Evolutionary conservation across 2,113 vertebrate genomes (phyloP), one percentile per base, ranked within the genome.

Genomic region (Machaerirhynchus nigripectus): DNA sequence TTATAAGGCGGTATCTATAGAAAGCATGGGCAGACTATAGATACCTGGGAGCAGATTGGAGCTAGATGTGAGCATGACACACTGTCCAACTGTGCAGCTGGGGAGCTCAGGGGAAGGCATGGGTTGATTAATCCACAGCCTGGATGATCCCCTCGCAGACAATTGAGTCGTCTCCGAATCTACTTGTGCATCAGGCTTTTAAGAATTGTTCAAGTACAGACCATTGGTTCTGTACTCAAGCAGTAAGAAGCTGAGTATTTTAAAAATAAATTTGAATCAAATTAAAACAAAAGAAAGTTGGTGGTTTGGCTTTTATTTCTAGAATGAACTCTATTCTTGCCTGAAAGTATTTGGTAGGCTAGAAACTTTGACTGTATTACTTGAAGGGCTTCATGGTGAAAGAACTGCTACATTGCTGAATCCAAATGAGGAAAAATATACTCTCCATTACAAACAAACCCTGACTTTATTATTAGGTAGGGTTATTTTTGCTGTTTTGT

Each of bases 161-260:
- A 95, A 61, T 3, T 56, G 31, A 95, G 57, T 3, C 52, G 31
- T 31, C 74, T 74, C 55, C 15, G 23, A 78, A 81, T 28, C 64
- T 22, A 16, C 59, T 46, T 49, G 67, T 23, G 67, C 71, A 74
- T 17, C 28, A 80, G 75, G 52, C 55, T 90, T 74, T 70, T 56
- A 83, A 27, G 42, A 52, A 65, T 13, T 81, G 24, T 19, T 85
- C 52, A 47, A 19, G n/a, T 46, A 33, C 10, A 76, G 46, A 50
- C 42, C 19, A 47, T 16, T 3, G 4, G 39, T n/a, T 60, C 46
- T 2, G 0, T 7, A 70, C n/a, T 42, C 0, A 0, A 11, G 52
- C 22, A 87, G 50, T 15, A 73, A 79, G 24, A 74, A 50, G 22
- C 28, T 30, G 22, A 65, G 30, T 46, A 76, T 27, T 79, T 37